Base-by-base conservation (phyloP, 2,888 invertebrate genomes). In the Apotomis capreana region DNA sequence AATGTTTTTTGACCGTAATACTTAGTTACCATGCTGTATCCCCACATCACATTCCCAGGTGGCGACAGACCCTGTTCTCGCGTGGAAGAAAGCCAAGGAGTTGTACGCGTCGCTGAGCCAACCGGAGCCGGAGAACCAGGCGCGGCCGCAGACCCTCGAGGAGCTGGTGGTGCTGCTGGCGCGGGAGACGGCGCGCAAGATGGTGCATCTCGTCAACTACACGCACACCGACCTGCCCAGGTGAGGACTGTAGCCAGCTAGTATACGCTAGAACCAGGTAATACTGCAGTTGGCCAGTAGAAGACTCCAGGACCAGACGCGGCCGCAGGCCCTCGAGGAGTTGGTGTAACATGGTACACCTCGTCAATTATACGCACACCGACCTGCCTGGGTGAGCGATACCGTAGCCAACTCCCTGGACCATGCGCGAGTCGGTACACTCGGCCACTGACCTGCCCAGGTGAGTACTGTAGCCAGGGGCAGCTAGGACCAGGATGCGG, bases 71-170 rank as follows among this genome's bases (percentile, higher is more conserved):
- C 97, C 97, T 0, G 96, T 94, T 75, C 86, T 95, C 70, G 97
- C 97, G 0, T 94, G 95, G 85, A 94, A 95, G 84, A 96, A 96
- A 84, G 96, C 96, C 2, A 95, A 95, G 78, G 95, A 96, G 76
- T 85, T 97, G 60, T 97, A 96, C 95, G 86, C 85, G 0, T 94
- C 94, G 54, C 89, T 97, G 68, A 97, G 97, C 81, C 89, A 94
- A 77, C 95, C 97, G 37, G 97, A 97, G 83, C 97, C 97, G 0
- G 97, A 97, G 89, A 97, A 97, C 89, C 97, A 97, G 88, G 96
- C 96, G 4, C 94, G 96, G 51, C 97, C 97, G 0, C 94, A 94
- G 74, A 97, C 96, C 1, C 84, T 97, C 49, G 97, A 97, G 82
- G 96, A 97, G 82, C 87, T 97, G 75, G 89, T 97, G 69, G 96